A percentile compares a stretch with the other conserved stretches of the same genome.
These are phyloP conservation scores for Apodemia duryi DNA, from an alignment of 2,888 invertebrate genomes.

Conservation along the genomic window DNA sequence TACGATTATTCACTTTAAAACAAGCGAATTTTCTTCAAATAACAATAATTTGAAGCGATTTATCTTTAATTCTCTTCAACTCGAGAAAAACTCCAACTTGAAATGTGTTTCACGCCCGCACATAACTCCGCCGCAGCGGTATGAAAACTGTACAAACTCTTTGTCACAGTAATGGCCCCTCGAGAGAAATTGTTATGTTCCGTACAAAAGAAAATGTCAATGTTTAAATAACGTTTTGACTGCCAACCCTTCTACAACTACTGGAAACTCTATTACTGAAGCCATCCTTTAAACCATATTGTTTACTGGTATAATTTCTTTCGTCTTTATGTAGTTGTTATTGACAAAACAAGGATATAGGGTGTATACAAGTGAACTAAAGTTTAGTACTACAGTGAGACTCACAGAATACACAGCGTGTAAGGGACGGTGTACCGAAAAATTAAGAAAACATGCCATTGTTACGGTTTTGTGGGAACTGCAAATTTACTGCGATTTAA, in stretches of 20 bases:
- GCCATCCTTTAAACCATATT: not conserved
- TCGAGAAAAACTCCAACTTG: not conserved
- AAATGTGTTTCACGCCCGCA: constrained; percentile 1
- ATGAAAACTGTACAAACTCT: constrained; percentile 25
- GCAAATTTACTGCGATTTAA: too few species aligned
- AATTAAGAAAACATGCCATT: too few species aligned
- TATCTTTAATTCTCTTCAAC: not conserved
- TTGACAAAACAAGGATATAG: too few species aligned
- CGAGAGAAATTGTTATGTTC: constrained; percentile 29
- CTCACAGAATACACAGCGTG: too few species aligned
- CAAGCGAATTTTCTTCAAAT: not conserved
- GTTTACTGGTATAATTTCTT: too few species aligned
- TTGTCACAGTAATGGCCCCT: constrained; percentile 28
- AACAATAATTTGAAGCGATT: not conserved
- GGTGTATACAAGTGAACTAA: too few species aligned
- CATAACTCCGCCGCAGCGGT: not conserved
- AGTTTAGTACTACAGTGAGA: too few species aligned
- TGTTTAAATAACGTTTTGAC: constrained; percentile 9
- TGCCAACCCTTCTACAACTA: not conserved
- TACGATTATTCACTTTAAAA: too few species aligned
- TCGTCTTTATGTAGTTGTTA: too few species aligned
- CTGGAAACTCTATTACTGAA: not conserved
- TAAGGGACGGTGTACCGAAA: too few species aligned
- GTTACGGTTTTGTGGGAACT: too few species aligned
- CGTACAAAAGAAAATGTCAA: constrained; percentile 29